Evolutionary conservation across 2,113 vertebrate genomes (phyloP), one percentile per base, ranked within the genome.

Genomic region (Pluvialis apricaria): DNA sequence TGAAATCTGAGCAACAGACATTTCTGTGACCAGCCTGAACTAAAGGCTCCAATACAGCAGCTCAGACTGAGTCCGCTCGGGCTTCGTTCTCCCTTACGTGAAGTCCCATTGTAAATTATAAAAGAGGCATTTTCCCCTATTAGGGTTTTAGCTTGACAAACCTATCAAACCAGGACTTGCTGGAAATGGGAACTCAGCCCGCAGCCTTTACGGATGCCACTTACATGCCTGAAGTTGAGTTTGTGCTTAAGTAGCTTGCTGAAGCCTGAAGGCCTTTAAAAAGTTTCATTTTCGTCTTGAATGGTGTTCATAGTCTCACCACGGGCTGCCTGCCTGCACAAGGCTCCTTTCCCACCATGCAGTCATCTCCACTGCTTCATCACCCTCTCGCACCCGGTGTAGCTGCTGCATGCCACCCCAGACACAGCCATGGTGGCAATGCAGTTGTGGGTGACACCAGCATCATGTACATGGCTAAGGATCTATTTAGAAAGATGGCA

Each of bases 301-400:
- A 49, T 19, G 5, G 4, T 76, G 14, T 32, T 78, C 24, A 31
- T 3, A 44, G 57, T 8, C 64, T 64, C 21, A n/a, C 3, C 5
- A 13, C 6, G 42, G 66, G 52, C 10, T 38, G 10, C 36, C 42
- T 24, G 16, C 11, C 34, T 15, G 16, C 15, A 20, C 40, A 57
- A 0, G 0, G 19, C 10, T 55, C 13, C 11, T 85, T 60, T 17
- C 16, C 19, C 6, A 24, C 26, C 3, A 0, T 2, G 15, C 2
- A 3, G 65, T 8, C 1, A 0, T 16, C 32, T 75, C 15, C 40
- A 12, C 12, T 55, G 36, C 3, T 7, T 80, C 51, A 66, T 12
- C 1, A 0, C 6, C 7, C 32, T 47, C 32, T 65, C 1, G 3
- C 8, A 34, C n/a, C 10, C 0, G 1, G 9, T 5, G 11, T 34